Evolutionary conservation across 2,797 vertebrate species (phyloP), one percentile per base, ranked within the genome.

Genomic region (Coendou prehensilis): DNA sequence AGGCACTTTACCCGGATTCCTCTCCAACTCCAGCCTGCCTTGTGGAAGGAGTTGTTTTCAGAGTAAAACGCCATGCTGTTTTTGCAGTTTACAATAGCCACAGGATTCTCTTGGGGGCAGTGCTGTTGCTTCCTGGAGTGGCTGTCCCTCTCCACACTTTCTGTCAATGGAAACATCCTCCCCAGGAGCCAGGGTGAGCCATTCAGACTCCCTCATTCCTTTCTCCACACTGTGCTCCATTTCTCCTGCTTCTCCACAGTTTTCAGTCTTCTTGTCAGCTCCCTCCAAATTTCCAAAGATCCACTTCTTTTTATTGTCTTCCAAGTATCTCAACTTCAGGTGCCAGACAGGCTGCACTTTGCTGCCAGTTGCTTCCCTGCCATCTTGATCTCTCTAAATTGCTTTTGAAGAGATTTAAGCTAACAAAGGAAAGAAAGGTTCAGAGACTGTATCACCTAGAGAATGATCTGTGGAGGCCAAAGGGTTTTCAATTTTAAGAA

Each of bases 401-500:
- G 73, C 17, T 67, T 92, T 79, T 94, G 26, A 78, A 28, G 47
- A 52, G 87, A 50, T 59, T 64, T 76, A 96, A 90, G 20, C 37
- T 89, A 61, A 61, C 76, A 6, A 92, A 75, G 33, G 8, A 92
- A 69, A 20, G 20, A 90, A 88, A 33, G 22, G 7, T 14, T 69
- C 13, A 92, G 59, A 45, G 23, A 87, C 22, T 30, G 4, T 59
- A 81, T 45, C 50, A 92, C 15, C 22, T 50, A 91, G 18, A 90
- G 33, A 86, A 69, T n/a, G 30, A 73, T 64, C n/a, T 37, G 22
- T 96, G 30, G 14, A 71, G 22, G 30, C 33, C 78, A 71, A 84
- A 30, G 7, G 9, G 15, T 85, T 94, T 89, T 76, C 23, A 87
- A 81, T 96, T 95, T 88, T 76, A 87, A 89, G 23, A 75, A 88